Evolutionary conservation across 2,888 invertebrate species (phyloP).

Genomic region (Lamellibrachia satsuma): DNA sequence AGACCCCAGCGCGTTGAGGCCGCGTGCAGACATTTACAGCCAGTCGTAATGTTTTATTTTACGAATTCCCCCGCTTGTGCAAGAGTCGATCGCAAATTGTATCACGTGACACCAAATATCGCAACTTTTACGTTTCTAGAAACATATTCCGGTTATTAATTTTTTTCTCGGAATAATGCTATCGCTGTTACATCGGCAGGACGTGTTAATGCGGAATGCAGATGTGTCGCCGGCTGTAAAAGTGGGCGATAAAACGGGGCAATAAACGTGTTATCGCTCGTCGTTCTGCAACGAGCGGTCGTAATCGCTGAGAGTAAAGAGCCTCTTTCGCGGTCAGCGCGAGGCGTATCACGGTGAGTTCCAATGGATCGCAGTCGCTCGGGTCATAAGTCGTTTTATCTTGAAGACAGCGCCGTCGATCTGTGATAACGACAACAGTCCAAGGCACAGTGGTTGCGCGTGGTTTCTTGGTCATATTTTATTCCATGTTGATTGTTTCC

Average conservation of each 20-base stretch:
- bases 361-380: not conserved
- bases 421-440: not conserved
- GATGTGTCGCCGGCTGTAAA: not conserved
- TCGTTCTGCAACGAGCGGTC: not conserved
- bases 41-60: not conserved
- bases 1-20: not conserved
- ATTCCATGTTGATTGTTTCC: no score
- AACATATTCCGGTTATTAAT: not conserved
- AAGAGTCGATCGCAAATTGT: not conserved
- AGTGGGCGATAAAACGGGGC: conserved; percentile 13
- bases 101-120: not conserved
- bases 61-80: not conserved
- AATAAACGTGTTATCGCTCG: conserved; percentile 10
- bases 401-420: not conserved
- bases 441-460: not conserved
- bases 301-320: not conserved
- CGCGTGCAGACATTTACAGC: not conserved
- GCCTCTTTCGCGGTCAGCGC: not conserved
- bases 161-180: not conserved
- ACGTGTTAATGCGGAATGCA: not conserved
- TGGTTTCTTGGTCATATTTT: no score
- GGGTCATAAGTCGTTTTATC: not conserved
- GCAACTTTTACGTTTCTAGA: not conserved
- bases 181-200: not conserved
- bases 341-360: not conserved